Evolutionary conservation across 2,888 invertebrate species (phyloP).

Genomic region (Tholera decimalis): DNA sequence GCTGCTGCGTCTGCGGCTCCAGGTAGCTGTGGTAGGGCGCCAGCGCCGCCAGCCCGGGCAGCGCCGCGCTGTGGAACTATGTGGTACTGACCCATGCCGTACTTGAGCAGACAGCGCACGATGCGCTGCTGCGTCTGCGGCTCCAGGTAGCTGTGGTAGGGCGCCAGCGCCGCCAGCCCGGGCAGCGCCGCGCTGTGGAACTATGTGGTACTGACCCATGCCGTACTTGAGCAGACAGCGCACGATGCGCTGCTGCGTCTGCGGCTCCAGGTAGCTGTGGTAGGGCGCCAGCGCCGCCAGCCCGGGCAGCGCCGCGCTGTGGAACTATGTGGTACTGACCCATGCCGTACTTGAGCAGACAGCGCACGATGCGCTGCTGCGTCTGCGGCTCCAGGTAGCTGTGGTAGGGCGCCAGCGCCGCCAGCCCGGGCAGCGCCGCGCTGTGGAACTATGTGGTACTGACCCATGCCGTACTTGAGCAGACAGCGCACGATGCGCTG

Average conservation of each 20-base stretch:
- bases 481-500: constrained; percentile 93
- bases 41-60: constrained; percentile 76
- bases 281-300: constrained; percentile 94
- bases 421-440: neutral
- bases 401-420: constrained; percentile 96
- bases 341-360: constrained; percentile 91
- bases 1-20: constrained; percentile 93
- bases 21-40: constrained; percentile 96
- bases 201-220: constrained; percentile 76
- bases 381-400: constrained; percentile 93
- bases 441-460: constrained; percentile 41
- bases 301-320: neutral
- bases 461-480: constrained; percentile 90
- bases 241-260: constrained; percentile 93
- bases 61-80: neutral
- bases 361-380: constrained; percentile 94
- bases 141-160: constrained; percentile 96
- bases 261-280: constrained; percentile 94
- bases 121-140: constrained; percentile 93
- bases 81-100: constrained; percentile 83
- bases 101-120: constrained; percentile 93
- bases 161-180: constrained; percentile 91
- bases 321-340: constrained; percentile 69
- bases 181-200: neutral
- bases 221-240: constrained; percentile 92